Conservation (phyloP, 92 coral and sea anemone species). For the Zoanthus gigantus region DNA sequence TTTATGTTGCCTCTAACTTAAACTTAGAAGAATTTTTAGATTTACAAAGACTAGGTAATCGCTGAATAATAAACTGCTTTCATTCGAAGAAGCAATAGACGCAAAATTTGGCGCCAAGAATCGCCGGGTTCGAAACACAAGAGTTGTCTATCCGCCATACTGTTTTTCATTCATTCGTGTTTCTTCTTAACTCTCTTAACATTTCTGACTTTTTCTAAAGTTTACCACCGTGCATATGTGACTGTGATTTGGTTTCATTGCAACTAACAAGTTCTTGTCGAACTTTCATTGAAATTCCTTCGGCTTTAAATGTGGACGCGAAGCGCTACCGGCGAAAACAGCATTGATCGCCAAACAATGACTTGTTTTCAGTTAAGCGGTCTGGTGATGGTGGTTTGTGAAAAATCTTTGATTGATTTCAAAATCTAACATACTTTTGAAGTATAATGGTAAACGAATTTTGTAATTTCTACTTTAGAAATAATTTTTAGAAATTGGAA, state of each 20-base stretch:
- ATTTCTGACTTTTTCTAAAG: neutral
- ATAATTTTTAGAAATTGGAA: neutral
- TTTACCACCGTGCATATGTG: slow-evolving; percentile 1
- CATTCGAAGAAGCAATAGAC: slow-evolving; percentile 30
- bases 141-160: slow-evolving; percentile 31
- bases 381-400: neutral
- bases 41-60: slow-evolving; percentile 11
- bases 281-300: neutral
- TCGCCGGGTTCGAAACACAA: slow-evolving; percentile 52
- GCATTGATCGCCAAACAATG: neutral
- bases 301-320: neutral
- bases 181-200: slow-evolving; percentile 3
- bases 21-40: slow-evolving; percentile 15
- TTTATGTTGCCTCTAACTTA: neutral
- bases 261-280: neutral
- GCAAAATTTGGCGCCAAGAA: slow-evolving; percentile 51
- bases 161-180: slow-evolving; percentile 48
- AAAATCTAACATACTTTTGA: slow-evolving; percentile 3
- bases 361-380: slow-evolving; percentile 14
- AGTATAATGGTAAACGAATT: neutral
- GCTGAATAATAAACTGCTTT: neutral
- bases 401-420: slow-evolving; percentile 13
- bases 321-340: neutral
- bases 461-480: neutral
- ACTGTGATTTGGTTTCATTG: neutral